A percentile compares a stretch with the other conserved stretches of the same genome.
Evolutionary conservation across 2,797 vertebrate species (phyloP).

Genomic region (Myotis daubentonii): DNA sequence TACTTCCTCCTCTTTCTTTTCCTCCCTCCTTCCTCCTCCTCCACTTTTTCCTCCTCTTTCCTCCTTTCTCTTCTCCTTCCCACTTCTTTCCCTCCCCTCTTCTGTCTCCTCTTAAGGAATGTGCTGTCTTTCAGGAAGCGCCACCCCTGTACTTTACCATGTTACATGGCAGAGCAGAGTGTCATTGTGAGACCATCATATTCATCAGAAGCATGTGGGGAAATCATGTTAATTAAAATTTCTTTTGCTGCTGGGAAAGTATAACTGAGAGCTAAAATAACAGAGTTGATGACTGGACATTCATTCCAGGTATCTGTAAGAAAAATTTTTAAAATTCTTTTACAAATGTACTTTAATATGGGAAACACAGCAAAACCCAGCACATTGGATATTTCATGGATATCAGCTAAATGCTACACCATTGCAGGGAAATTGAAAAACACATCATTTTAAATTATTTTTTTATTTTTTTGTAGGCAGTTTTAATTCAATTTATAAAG

Average conservation of each 20-base stretch:
- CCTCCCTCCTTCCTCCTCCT: neutral
- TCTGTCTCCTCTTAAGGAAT: neutral
- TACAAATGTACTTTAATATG: neutral
- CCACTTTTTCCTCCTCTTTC: neutral
- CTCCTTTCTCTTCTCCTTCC: neutral
- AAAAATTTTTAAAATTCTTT: neutral
- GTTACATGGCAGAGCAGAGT: neutral
- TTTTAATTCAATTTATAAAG: slow-evolving; percentile 70
- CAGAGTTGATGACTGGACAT: neutral
- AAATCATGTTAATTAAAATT: slow-evolving; percentile 34
- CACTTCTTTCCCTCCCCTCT: neutral
- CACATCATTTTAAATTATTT: slow-evolving; percentile 62
- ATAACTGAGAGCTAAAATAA: slow-evolving; percentile 37
- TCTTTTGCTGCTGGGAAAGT: neutral
- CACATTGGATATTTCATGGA: slow-evolving; percentile 43
- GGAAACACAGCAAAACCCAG: neutral
- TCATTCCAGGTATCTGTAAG: slow-evolving; percentile 14
- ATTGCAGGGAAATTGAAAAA: slow-evolving; percentile 3
- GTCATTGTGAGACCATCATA: neutral
- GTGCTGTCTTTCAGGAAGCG: neutral
- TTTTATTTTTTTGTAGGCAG: slow-evolving; percentile 52
- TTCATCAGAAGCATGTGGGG: neutral
- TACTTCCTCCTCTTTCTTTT: neutral
- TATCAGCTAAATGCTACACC: neutral
- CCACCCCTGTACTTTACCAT: neutral